Conservation (phyloP, 2,888 invertebrate species). For the Eupithecia dodoneata region DNA sequence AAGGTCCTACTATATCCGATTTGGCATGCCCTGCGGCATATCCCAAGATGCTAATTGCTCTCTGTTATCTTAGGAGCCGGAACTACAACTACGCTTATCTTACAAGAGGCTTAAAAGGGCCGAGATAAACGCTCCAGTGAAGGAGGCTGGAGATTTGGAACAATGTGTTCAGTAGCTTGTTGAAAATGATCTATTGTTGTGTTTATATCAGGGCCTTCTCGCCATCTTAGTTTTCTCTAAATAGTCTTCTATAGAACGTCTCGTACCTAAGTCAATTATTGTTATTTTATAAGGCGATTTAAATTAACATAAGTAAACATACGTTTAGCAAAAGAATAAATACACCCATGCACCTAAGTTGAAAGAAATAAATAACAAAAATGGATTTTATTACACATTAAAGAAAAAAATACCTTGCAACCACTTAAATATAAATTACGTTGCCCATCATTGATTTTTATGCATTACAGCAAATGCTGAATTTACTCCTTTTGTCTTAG, state of each 20-base stretch:
- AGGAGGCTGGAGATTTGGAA: not conserved
- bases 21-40: conserved; percentile 21
- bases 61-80: conserved; percentile 68
- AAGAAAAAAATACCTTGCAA: too few relatives aligned
- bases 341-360: too few relatives aligned
- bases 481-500: too few relatives aligned
- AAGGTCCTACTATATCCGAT: conserved; percentile 2
- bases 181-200: not conserved
- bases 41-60: conserved; percentile 61
- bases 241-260: not conserved
- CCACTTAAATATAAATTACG: too few relatives aligned
- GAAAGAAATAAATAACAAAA: too few relatives aligned
- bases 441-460: too few relatives aligned
- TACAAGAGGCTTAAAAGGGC: conserved; percentile 38
- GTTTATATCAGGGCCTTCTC: not conserved
- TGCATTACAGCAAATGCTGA: too few relatives aligned
- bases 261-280: not conserved
- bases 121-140: conserved; percentile 27
- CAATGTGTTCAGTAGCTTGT: conserved; percentile 7
- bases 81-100: conserved; percentile 63
- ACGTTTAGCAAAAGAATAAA: too few relatives aligned
- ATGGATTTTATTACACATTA: too few relatives aligned
- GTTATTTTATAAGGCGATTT: not conserved
- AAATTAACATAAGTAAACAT: too few relatives aligned
- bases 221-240: not conserved